phyloP scores from a whole-genome alignment of 2,797 vertebrate species.

The Apogon talboti region DNA sequence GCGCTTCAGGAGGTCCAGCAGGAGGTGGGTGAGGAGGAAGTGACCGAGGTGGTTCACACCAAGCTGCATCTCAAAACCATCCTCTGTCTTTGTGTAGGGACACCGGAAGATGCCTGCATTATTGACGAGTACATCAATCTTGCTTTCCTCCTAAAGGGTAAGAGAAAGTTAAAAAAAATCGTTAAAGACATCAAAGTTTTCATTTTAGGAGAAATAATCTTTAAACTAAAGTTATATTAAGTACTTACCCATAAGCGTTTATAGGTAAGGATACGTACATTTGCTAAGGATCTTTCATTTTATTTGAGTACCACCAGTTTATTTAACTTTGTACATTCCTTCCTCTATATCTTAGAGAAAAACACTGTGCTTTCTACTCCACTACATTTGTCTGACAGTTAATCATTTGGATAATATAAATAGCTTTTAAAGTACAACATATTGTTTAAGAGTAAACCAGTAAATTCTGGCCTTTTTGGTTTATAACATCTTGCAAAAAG shows the following conservation, averaged over 20 bases:
- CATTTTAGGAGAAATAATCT: not conserved
- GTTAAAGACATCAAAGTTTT: not conserved
- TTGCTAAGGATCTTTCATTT: not conserved
- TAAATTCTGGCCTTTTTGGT: no score
- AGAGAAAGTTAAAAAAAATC: constrained; percentile 10
- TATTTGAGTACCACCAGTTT: no score
- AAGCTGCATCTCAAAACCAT: constrained; percentile 95
- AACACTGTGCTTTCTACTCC: no score
- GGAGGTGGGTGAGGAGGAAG: constrained; percentile 93
- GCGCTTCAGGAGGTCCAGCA: constrained; percentile 90
- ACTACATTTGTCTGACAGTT: no score
- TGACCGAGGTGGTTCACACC: constrained; percentile 97
- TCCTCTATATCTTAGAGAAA: no score
- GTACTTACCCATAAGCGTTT: not conserved
- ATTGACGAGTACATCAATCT: constrained; percentile 93
- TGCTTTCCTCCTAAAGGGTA: constrained; percentile 78
- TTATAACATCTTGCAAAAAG: no score
- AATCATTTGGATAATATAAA: no score
- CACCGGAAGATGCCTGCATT: constrained; percentile 97
- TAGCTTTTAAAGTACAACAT: no score
- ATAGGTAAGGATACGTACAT: not conserved
- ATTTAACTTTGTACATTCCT: no score
- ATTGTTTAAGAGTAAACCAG: no score
- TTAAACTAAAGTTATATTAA: not conserved
- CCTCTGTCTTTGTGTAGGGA: constrained; percentile 92